Conservation (phyloP, 2,888 invertebrate species). For the Molorchus minor region DNA sequence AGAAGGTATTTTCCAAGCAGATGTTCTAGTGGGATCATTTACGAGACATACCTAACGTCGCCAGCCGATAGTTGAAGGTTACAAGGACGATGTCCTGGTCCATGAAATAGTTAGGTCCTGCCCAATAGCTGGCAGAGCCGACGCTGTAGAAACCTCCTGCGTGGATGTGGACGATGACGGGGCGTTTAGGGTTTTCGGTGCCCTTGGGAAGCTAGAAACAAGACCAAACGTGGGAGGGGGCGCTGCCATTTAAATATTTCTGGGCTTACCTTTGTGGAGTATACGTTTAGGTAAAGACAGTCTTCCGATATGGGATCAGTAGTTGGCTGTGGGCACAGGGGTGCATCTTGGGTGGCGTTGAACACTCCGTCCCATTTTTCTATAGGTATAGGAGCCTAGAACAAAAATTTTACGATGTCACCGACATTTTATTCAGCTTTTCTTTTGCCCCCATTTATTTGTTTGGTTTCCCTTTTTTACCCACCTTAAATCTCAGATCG, state of each 20-base stretch:
- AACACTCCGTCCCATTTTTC: conserved; percentile 56
- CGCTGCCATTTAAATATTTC: no score
- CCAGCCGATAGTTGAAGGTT: conserved; percentile 72
- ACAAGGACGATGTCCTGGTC: conserved; percentile 73
- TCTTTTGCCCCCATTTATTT: not conserved
- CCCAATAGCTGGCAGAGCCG: conserved; percentile 67
- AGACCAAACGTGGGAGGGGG: no score
- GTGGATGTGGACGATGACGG: conserved; percentile 76
- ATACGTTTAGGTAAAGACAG: conserved; percentile 73
- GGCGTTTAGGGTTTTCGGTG: conserved; percentile 57
- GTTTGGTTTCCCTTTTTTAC: conserved; percentile 7
- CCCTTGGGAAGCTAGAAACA: conserved; percentile 54
- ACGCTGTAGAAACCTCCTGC: conserved; percentile 73
- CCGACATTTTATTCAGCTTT: no score
- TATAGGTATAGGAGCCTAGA: conserved; percentile 57
- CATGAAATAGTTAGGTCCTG: conserved; percentile 71
- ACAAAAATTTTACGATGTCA: no score
- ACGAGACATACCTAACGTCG: conserved; percentile 62
- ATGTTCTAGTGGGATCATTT: no score
- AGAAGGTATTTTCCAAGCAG: no score
- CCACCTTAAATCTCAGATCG: conserved; percentile 60
- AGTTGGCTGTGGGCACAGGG: conserved; percentile 58
- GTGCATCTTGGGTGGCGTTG: conserved; percentile 57
- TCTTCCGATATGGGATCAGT: conserved; percentile 66
- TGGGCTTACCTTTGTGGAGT: conserved; percentile 63